Base-by-base conservation (phyloP, 2,113 vertebrate genomes). In the Apodemus speciosus region DNA sequence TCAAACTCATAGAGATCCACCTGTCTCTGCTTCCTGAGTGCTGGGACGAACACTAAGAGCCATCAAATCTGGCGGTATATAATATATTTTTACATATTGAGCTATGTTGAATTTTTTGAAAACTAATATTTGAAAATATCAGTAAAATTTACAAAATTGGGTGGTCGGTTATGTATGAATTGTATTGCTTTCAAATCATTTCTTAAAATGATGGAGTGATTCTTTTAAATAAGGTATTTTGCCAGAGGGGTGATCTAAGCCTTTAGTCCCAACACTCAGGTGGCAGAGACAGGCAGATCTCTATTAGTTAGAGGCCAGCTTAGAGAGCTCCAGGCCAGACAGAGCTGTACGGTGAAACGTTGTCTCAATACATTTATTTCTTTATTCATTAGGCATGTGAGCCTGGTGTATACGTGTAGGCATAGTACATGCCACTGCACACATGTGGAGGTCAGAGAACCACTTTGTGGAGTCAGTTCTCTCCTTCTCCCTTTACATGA, bases 131-230 rank as follows among this genome's bases (percentile, higher is more conserved):
- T 91, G 40, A 71, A 27, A 84, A 91, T 23, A 83, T 43, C 32
- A 18, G 5, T 95, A 72, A 71, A 20, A 18, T 35, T 2, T 76
- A 11, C 20, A 77, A 87, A 79, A 35, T 66, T 92, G 76, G 56
- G 89, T 46, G 89, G 6, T 92, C 77, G 64, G 87, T 95, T 60
- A 86, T 49, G n/a, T 77, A 11, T 73, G 40, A 91, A 80, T 66
- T 25, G 6, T 75, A 71, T 87, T 86, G 76, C 27, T 75, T 81
- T 46, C 95, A 96, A 62, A 6, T 53, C 9, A 62, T 91, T 95
- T 91, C 91, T 66, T 84, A 60, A 69, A 88, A 87, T 85, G 53
- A 32, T 25, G 27, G 84, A 94, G 60, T 11, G 58, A 32, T 58
- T 21, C 35, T 80, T 80, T 80, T 15, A 80, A 81, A 32, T 38